Base-by-base conservation (phyloP, 1,140 invertebrate genomes). In the Formica exsecta region DNA sequence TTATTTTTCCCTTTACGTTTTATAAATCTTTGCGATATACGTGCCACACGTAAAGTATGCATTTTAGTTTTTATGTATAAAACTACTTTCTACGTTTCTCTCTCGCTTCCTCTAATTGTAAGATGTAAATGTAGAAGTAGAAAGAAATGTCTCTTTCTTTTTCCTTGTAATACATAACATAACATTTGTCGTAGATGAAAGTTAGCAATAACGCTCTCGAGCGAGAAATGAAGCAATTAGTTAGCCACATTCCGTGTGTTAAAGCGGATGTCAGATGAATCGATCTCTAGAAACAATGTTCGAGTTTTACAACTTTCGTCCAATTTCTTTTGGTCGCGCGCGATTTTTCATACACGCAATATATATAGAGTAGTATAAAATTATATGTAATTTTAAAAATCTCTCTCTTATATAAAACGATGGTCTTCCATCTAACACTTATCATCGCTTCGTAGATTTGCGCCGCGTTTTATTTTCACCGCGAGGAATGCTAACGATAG, bases 371-470 rank as follows among this genome's bases (percentile, higher is more conserved):
- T 57, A 22, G 32, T 32, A 2, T 32, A 71, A 71, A 81, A 81
- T 81, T 59, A 71, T 9, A 3, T 29, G 19, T 81, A 59, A 81
- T 81, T 32, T 71, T 32, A 59, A 29, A 16, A 70, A 80, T 57
- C 11, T 70, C 44, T 79, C 22, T 68, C 19, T 71, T 32, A 32
- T 9, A 57, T 32, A 11, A 11, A 44, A 7, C 13, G n/a, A 5
- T 1, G 0, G 11, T 9, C 44, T 11, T 7, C 32, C 48, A 9
- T 70, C 41, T 41, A 13, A 70, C 7, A 7, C 25, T 77, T 65
- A 64, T 62, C 41, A 48, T 13, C 66, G 19, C 13, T 48, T 48
- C 13, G 44, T 13, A 38, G 9, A 16, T 29, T 2, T 3, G 16
- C n/a, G 62, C 38, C 2, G 25, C 38, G n/a, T 7, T 71, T 81